These are phyloP conservation scores for Drosophila histrio DNA, from an alignment of 2,888 invertebrate genomes.

Conservation along the genomic window DNA sequence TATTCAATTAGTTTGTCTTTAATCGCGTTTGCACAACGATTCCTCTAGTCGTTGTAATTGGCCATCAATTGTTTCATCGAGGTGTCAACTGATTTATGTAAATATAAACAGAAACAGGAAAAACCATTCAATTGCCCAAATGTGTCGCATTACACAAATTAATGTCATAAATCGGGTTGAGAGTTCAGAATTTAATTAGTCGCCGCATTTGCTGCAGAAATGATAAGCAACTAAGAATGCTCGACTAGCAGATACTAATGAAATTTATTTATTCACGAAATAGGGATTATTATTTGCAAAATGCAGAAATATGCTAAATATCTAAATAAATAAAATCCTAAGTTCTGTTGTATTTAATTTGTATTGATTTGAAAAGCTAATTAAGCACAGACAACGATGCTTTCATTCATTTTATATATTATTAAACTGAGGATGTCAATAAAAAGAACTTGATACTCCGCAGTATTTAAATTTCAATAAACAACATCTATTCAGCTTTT, in stretches of 20 bases:
- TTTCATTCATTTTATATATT: too few relatives aligned
- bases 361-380: too few relatives aligned
- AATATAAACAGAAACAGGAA: slow-evolving; percentile 15
- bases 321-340: too few relatives aligned
- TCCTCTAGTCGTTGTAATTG: not conserved
- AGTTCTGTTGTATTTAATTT: too few relatives aligned
- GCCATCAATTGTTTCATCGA: not conserved
- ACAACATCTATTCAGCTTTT: too few relatives aligned
- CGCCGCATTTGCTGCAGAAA: not conserved
- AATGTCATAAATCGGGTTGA: slow-evolving; percentile 32
- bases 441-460: too few relatives aligned
- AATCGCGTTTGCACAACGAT: not conserved
- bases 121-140: slow-evolving; percentile 42
- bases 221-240: not conserved
- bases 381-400: too few relatives aligned
- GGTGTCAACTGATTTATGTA: slow-evolving; percentile 32
- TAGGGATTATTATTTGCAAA: too few relatives aligned
- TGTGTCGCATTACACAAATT: slow-evolving; percentile 49
- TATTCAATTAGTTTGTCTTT: not conserved
- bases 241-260: not conserved
- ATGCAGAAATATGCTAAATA: too few relatives aligned
- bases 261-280: too few relatives aligned
- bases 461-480: too few relatives aligned
- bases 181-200: slow-evolving; percentile 49
- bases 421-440: too few relatives aligned